phyloP scores from a whole-genome alignment of 2,888 invertebrate genomes.

The Erpobdella octoculata region DNA sequence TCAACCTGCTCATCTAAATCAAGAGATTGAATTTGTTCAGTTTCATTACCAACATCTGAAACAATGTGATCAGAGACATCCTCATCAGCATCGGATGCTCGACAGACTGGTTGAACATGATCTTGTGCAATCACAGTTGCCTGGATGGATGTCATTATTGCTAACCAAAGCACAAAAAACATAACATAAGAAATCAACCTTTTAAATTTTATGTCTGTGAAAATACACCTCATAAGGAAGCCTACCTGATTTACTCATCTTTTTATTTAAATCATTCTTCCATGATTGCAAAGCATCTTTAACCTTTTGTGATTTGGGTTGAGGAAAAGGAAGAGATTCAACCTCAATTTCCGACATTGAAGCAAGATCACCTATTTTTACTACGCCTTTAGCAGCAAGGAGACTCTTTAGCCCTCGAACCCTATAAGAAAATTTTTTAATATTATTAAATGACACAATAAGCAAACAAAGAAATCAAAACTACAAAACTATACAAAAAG shows the following conservation, averaged over 20 bases:
- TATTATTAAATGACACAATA: no score
- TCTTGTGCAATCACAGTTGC: neutral
- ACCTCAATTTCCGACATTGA: neutral
- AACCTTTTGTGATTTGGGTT: neutral
- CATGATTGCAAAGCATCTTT: neutral
- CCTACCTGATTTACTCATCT: slow-evolving; percentile 1
- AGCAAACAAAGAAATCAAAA: no score
- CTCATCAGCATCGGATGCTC: no score
- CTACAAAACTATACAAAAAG: neutral
- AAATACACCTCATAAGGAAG: neutral
- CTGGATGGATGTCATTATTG: neutral
- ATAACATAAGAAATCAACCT: no score
- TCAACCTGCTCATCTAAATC: neutral
- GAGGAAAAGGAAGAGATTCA: neutral
- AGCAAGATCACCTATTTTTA: neutral
- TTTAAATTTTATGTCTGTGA: neutral
- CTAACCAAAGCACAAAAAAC: neutral
- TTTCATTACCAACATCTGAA: no score
- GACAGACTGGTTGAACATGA: neutral
- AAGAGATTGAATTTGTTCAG: neutral
- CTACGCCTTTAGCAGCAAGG: neutral
- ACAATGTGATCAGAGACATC: no score
- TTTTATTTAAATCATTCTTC: neutral
- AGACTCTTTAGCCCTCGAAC: neutral
- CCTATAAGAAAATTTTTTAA: neutral